phyloP scores from a whole-genome alignment of 2,113 vertebrate genomes.

The Rafetus swinhoei region DNA sequence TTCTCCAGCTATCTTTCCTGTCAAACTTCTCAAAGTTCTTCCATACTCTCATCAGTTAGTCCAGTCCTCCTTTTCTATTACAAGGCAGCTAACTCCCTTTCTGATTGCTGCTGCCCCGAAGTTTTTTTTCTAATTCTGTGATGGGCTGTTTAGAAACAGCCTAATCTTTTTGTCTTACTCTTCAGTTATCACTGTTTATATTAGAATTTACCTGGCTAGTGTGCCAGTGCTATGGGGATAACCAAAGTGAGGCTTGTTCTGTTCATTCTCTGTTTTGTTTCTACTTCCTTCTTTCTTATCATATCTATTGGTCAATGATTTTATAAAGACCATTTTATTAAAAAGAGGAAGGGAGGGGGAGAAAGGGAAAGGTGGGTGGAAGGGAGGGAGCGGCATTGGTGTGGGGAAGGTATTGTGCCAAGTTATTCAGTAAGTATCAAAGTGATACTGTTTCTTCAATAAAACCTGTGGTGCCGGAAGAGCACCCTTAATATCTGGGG shows the following conservation, averaged over 20 bases:
- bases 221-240: not conserved
- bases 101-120: constrained; percentile 14
- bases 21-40: constrained; percentile 43
- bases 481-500: not conserved
- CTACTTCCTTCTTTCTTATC: not conserved
- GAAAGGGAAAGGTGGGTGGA: not conserved
- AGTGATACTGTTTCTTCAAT: not conserved
- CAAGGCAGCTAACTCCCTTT: constrained; percentile 44
- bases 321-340: not conserved
- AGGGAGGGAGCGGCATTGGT: not conserved
- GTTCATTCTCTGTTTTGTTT: not conserved
- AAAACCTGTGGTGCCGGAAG: not conserved
- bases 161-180: not conserved
- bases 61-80: constrained; percentile 41
- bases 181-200: constrained; percentile 3
- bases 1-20: constrained; percentile 13
- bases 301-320: not conserved
- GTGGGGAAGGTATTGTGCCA: not conserved
- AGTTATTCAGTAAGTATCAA: not conserved
- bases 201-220: not conserved
- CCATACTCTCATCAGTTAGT: constrained; percentile 11
- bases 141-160: constrained; percentile 35
- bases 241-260: not conserved
- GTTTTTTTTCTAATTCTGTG: constrained; percentile 3
- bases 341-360: not conserved